phyloP scores from a whole-genome alignment of 2,113 vertebrate genomes.

The Nestor notabilis region DNA sequence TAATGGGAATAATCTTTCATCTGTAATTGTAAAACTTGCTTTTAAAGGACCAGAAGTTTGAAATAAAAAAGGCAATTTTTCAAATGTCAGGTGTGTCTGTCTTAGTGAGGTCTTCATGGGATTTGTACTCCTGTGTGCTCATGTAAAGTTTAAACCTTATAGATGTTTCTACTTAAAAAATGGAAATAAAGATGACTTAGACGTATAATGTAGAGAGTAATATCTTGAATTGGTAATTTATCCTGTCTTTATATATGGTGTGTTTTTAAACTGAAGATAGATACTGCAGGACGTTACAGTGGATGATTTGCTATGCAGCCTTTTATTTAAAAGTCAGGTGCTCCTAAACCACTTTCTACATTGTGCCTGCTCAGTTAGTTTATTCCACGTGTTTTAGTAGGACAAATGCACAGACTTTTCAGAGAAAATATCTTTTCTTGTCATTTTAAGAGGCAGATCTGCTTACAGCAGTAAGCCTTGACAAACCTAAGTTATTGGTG shows the following conservation, averaged over 20 bases:
- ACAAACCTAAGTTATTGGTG: not conserved
- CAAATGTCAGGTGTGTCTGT: not conserved
- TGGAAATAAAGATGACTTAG: not conserved
- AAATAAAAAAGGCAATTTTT: not conserved
- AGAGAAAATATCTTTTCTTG: not conserved
- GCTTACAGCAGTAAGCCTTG: not conserved
- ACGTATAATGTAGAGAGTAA: rapidly evolving
- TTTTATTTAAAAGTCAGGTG: not conserved
- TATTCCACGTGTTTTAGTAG: not conserved
- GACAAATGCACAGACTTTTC: not conserved
- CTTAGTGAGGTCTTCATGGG: not conserved
- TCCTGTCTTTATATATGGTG: not conserved
- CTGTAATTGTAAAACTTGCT: not conserved
- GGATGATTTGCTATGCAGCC: not conserved
- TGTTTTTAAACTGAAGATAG: not conserved
- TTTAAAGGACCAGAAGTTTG: not conserved
- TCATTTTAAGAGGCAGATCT: not conserved
- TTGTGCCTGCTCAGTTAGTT: not conserved
- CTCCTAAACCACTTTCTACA: not conserved
- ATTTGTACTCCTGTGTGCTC: not conserved
- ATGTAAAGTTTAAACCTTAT: not conserved
- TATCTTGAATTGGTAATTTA: not conserved
- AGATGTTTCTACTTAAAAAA: not conserved
- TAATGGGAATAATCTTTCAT: not conserved
- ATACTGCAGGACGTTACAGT: not conserved